A percentile compares a stretch with the other conserved stretches of the same genome.
phyloP scores from a whole-genome alignment of 2,797 vertebrate genomes.

The Sciaenops ocellatus region DNA sequence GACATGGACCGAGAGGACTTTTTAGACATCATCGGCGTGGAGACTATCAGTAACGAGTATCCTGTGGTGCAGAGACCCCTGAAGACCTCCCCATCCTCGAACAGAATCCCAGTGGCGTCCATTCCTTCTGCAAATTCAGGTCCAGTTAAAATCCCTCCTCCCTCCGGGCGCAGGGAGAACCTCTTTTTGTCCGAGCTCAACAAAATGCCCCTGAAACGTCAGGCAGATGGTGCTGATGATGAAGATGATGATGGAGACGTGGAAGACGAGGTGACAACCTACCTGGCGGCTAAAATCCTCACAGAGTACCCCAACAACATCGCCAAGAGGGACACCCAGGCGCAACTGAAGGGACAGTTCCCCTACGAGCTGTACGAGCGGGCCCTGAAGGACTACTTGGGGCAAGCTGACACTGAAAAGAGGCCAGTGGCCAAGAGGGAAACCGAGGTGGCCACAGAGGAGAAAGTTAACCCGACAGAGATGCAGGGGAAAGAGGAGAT shows the following conservation, averaged over 20 bases:
- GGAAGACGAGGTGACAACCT: constrained; percentile 94
- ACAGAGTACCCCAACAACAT: constrained; percentile 92
- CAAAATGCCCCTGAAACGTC: constrained; percentile 90
- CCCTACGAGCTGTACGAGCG: constrained; percentile 91
- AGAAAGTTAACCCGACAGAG: constrained; percentile 81
- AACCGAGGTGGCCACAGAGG: constrained; percentile 74
- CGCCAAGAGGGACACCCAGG: constrained; percentile 85
- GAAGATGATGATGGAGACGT: constrained; percentile 88
- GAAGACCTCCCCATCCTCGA: constrained; percentile 84
- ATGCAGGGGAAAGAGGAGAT: constrained; percentile 90
- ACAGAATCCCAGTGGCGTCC: constrained; percentile 56
- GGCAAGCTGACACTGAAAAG: constrained; percentile 84
- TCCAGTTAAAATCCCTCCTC: constrained; percentile 82
- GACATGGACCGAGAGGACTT: constrained; percentile 95
- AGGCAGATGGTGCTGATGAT: constrained; percentile 73
- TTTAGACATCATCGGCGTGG: constrained; percentile 92
- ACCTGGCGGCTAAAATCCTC: constrained; percentile 92
- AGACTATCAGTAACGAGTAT: constrained; percentile 89
- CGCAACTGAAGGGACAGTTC: constrained; percentile 86
- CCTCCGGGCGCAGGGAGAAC: constrained; percentile 87
- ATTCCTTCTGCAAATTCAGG: constrained; percentile 55
- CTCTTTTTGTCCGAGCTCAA: constrained; percentile 83
- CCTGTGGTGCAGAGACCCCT: constrained; percentile 88
- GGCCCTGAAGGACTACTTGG: constrained; percentile 90
- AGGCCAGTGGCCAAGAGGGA: constrained; percentile 86